Percentiles rank a stretch among this genome's conserved stretches.
phyloP scores from a whole-genome alignment of 1,140 invertebrate species.

The Magallana gigas region DNA sequence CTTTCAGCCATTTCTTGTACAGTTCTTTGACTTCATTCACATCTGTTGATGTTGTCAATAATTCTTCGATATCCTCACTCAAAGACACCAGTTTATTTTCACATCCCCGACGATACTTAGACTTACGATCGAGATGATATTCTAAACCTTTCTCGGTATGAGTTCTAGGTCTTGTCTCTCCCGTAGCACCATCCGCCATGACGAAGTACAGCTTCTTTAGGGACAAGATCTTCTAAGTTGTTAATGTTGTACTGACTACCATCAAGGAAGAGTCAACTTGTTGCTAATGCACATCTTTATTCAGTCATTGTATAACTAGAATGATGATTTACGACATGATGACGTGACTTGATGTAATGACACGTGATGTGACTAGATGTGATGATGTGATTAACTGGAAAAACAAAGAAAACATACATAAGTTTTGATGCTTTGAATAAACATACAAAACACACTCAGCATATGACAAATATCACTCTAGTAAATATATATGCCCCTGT shows the following conservation, averaged over 20 bases:
- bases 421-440: too few relatives aligned
- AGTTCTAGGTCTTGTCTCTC: not conserved
- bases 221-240: conserved; percentile 8
- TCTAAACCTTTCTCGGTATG: conserved; percentile 14
- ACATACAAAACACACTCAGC: too few relatives aligned
- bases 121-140: not conserved
- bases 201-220: not conserved
- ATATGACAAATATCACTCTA: too few relatives aligned
- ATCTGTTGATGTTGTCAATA: not conserved
- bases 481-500: too few relatives aligned
- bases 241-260: not conserved
- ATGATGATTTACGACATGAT: too few relatives aligned
- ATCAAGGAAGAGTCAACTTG: too few relatives aligned
- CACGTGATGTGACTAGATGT: too few relatives aligned
- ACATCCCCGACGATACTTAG: not conserved
- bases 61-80: not conserved
- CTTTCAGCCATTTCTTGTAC: conserved; percentile 9
- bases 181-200: not conserved
- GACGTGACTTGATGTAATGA: too few relatives aligned
- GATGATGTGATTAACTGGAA: too few relatives aligned
- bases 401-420: too few relatives aligned
- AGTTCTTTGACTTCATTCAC: conserved; percentile 3
- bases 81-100: not conserved
- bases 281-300: too few relatives aligned
- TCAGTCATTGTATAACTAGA: too few relatives aligned